Percentiles rank a stretch among this genome's conserved stretches.
Evolutionary conservation across 2,797 vertebrate species (phyloP).

Genomic region (Tenualosa ilisha): DNA sequence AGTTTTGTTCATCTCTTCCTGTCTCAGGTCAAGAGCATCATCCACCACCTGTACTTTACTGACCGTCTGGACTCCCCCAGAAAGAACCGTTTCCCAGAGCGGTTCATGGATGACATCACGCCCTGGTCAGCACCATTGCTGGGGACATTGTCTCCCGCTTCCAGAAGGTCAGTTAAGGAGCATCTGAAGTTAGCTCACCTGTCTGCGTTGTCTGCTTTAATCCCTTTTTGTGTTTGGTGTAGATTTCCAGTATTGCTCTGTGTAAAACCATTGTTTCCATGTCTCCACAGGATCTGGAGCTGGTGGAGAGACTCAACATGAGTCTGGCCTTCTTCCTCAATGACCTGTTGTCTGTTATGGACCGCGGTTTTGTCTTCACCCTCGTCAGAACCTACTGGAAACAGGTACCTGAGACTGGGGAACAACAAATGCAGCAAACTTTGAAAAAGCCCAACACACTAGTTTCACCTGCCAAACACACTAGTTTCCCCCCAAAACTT

Average conservation of each 20-base stretch:
- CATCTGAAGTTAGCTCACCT: not conserved
- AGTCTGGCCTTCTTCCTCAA: constrained; percentile 98
- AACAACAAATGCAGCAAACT: not conserved
- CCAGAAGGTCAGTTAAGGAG: constrained; percentile 83
- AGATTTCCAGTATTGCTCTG: not conserved
- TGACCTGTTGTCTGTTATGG: constrained; percentile 96
- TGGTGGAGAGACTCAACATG: constrained; percentile 95
- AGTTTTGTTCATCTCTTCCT: not conserved
- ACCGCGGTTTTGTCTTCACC: constrained; percentile 93
- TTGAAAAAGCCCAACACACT: no score
- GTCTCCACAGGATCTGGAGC: constrained; percentile 85
- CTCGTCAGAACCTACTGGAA: constrained; percentile 94
- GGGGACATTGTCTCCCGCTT: constrained; percentile 93
- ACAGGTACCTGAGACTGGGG: constrained; percentile 77
- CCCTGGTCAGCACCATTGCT: constrained; percentile 95
- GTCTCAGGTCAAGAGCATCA: constrained; percentile 95
- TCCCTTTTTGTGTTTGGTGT: not conserved
- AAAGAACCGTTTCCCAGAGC: constrained; percentile 96
- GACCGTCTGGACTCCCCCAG: constrained; percentile 91
- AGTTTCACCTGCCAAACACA: no score
- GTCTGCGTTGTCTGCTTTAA: not conserved
- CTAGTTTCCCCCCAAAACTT: no score
- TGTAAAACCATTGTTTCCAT: not conserved
- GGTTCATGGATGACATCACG: constrained; percentile 98
- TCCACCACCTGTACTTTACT: constrained; percentile 95